Conservation (phyloP, 2,797 vertebrate genomes). For the Megaceryle alcyon region DNA sequence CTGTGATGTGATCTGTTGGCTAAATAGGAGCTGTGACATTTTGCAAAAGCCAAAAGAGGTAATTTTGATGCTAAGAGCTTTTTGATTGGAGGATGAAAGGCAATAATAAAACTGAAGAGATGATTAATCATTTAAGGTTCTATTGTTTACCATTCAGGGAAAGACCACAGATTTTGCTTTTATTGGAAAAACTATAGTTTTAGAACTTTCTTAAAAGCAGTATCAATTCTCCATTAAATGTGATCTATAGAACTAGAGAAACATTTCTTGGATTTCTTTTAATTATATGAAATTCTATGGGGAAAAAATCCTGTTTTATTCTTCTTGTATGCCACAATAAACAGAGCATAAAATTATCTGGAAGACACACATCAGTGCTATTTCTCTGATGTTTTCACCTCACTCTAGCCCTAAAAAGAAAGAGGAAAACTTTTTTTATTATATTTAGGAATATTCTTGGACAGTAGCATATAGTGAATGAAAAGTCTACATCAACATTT, state of each 20-base stretch:
- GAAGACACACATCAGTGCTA: background rate
- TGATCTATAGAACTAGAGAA: background rate
- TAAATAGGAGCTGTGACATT: conserved; percentile 71
- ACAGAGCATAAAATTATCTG: background rate
- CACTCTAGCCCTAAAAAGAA: background rate
- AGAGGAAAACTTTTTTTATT: background rate
- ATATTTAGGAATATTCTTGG: background rate
- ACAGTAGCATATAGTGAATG: background rate
- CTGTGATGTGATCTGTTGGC: conserved; percentile 58
- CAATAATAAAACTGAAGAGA: conserved; percentile 37
- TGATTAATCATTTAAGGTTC: conserved; percentile 31
- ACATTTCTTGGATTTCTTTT: background rate
- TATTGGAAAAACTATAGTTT: background rate
- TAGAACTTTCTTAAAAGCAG: conserved; percentile 16
- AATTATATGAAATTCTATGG: background rate
- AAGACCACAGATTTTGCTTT: conserved; percentile 5
- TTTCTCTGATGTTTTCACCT: background rate
- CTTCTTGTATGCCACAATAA: background rate
- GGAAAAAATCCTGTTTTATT: background rate
- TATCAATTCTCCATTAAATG: background rate
- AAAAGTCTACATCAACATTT: background rate
- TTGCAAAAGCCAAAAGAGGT: conserved; percentile 59
- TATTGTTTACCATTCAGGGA: conserved; percentile 1
- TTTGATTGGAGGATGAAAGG: conserved; percentile 54
- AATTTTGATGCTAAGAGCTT: conserved; percentile 56